Percentiles rank a stretch among this genome's conserved stretches.
These are phyloP conservation scores for Nothocercus nigrocapillus DNA, from an alignment of 2,113 vertebrate genomes.

Conservation along the genomic window DNA sequence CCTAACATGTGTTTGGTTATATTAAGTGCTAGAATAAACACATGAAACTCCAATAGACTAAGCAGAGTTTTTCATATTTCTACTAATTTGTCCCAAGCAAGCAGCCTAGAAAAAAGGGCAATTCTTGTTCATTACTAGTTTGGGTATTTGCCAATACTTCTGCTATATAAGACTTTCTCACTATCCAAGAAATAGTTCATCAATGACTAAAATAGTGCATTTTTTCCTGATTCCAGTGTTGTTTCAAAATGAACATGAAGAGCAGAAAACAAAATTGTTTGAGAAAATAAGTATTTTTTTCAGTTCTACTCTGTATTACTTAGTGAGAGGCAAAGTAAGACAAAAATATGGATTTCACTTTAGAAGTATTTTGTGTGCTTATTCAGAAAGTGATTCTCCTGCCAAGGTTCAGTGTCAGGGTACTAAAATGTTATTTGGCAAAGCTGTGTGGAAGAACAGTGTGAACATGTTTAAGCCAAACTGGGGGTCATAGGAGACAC, in stretches of 20 bases:
- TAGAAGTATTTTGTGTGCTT: neutral
- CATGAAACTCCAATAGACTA: neutral
- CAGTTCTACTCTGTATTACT: neutral
- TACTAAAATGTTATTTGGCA: neutral
- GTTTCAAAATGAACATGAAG: neutral
- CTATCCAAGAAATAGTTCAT: neutral
- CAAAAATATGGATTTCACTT: neutral
- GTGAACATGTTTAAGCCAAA: constrained; percentile 22
- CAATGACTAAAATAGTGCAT: neutral
- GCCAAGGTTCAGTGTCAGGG: neutral
- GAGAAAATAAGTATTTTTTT: neutral
- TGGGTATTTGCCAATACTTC: neutral
- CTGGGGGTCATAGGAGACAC: constrained; percentile 21
- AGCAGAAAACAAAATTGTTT: neutral
- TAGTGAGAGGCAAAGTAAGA: neutral
- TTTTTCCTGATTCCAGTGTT: neutral
- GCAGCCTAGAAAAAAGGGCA: neutral
- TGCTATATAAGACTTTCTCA: neutral
- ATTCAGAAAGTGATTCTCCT: neutral
- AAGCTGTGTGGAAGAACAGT: constrained; percentile 20
- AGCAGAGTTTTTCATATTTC: neutral
- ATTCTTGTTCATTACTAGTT: neutral
- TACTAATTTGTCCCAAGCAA: neutral
- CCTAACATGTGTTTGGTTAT: neutral
- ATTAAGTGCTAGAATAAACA: neutral